Conservation (phyloP, 2,113 vertebrate species). For the Dascyllus trimaculatus region DNA sequence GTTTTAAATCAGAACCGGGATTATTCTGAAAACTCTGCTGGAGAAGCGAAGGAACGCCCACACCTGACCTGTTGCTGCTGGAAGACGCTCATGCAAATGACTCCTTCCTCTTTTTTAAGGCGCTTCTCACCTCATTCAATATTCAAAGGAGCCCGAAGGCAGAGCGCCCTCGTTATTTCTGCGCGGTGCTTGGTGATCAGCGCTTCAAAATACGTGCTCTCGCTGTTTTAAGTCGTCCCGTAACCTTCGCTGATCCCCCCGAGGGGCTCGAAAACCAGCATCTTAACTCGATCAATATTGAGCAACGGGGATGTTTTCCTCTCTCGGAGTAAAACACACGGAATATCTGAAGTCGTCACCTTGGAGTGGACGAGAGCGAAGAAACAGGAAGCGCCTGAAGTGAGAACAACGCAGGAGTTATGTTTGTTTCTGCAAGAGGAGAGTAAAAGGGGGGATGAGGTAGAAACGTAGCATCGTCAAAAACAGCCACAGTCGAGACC, state of each 20-base stretch:
- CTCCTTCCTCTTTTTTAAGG: background rate
- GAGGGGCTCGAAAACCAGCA: background rate
- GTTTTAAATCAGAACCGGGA: too few species aligned
- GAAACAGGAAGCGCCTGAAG: background rate
- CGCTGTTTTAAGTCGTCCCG: background rate
- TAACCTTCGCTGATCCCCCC: background rate
- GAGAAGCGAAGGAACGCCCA: background rate
- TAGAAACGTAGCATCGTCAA: too few species aligned
- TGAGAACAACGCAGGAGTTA: background rate
- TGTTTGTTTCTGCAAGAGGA: background rate
- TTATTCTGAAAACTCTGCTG: background rate
- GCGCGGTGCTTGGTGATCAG: constrained; percentile 16
- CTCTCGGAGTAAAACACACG: background rate
- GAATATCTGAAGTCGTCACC: background rate
- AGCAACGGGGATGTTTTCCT: constrained; percentile 14
- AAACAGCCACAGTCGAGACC: too few species aligned
- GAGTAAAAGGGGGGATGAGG: too few species aligned
- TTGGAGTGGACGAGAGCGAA: background rate
- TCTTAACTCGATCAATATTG: constrained; percentile 43
- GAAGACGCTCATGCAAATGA: background rate
- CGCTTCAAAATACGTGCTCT: constrained; percentile 32
- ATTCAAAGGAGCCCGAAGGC: constrained; percentile 12
- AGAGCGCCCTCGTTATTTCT: background rate
- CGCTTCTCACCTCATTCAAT: constrained; percentile 1
- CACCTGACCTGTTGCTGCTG: background rate